A percentile compares a stretch with the other conserved stretches of the same genome.
Conservation (phyloP, 2,888 invertebrate genomes). For the Andrena marginata region DNA sequence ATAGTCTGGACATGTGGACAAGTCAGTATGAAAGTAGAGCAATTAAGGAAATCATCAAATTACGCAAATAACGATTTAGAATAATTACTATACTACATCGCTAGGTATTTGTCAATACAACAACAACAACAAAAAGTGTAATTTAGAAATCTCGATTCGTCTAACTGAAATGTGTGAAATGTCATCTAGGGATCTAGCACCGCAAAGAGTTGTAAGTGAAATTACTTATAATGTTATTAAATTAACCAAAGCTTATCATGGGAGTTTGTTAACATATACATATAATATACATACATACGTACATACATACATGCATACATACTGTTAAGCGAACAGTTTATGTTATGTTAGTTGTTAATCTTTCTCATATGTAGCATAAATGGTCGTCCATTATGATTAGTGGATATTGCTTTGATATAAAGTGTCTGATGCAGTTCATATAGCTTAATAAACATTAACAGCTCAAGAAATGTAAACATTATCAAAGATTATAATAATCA, state of each 20-base stretch:
- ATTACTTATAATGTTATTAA: slow-evolving; percentile 66
- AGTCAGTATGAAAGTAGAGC: slow-evolving; percentile 53
- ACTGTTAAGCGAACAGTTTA: slow-evolving; percentile 80
- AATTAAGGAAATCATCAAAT: slow-evolving; percentile 33
- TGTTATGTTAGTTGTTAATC: slow-evolving; percentile 83
- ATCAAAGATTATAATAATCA: slow-evolving; percentile 52
- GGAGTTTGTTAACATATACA: slow-evolving; percentile 77
- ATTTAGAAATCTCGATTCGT: slow-evolving; percentile 41
- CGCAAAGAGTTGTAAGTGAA: slow-evolving; percentile 67
- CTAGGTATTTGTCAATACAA: slow-evolving; percentile 38
- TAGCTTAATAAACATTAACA: slow-evolving; percentile 77
- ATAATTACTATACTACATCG: slow-evolving; percentile 14
- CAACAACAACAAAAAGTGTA: slow-evolving; percentile 3
- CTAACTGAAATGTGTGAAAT: slow-evolving; percentile 48
- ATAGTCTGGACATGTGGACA: slow-evolving; percentile 47
- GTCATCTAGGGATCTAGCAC: slow-evolving; percentile 68
- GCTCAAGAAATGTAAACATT: slow-evolving; percentile 71
- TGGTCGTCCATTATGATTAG: slow-evolving; percentile 82
- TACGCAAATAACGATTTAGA: slow-evolving; percentile 53
- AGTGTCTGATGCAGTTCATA: slow-evolving; percentile 74
- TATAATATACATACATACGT: too few species aligned
- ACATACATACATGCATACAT: slow-evolving; percentile 48
- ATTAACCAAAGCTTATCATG: slow-evolving; percentile 75
- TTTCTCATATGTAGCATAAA: slow-evolving; percentile 81
- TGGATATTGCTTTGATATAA: slow-evolving; percentile 80